phyloP scores from a whole-genome alignment of 2,888 invertebrate genomes.

The Linnaemya vulpina region DNA sequence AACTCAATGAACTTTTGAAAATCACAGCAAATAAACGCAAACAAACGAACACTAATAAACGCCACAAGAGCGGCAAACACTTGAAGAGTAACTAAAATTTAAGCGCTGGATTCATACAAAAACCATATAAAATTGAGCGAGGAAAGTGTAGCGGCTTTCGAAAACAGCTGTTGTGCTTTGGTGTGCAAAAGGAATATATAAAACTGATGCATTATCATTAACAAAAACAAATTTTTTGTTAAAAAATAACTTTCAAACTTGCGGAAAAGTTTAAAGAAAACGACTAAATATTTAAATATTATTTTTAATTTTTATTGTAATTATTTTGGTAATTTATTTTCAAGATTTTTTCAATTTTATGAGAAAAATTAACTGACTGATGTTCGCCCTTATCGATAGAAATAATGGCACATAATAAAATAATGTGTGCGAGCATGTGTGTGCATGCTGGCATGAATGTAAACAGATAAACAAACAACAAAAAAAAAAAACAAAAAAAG shows the following conservation, averaged over 20 bases:
- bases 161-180: too few relatives aligned
- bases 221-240: too few relatives aligned
- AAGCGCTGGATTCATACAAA: not conserved
- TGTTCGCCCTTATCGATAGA: not conserved
- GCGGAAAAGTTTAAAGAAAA: too few relatives aligned
- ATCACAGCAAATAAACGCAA: not conserved
- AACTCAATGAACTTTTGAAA: conserved; percentile 52
- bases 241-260: too few relatives aligned
- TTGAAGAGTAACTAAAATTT: not conserved
- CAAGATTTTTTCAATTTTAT: too few relatives aligned
- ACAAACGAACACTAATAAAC: not conserved
- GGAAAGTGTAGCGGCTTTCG: too few relatives aligned
- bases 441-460: not conserved
- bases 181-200: too few relatives aligned
- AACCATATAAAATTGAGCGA: not conserved
- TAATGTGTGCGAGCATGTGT: not conserved
- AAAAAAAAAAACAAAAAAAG: not conserved
- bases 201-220: too few relatives aligned
- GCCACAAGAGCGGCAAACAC: conserved; percentile 17
- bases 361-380: not conserved
- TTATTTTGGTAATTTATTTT: too few relatives aligned
- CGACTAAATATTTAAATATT: too few relatives aligned
- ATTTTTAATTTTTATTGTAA: too few relatives aligned
- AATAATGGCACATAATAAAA: not conserved
- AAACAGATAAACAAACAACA: too few relatives aligned